Evolutionary conservation across 1,140 invertebrate genomes (phyloP).

Genomic region (Eupristina koningsbergeri): DNA sequence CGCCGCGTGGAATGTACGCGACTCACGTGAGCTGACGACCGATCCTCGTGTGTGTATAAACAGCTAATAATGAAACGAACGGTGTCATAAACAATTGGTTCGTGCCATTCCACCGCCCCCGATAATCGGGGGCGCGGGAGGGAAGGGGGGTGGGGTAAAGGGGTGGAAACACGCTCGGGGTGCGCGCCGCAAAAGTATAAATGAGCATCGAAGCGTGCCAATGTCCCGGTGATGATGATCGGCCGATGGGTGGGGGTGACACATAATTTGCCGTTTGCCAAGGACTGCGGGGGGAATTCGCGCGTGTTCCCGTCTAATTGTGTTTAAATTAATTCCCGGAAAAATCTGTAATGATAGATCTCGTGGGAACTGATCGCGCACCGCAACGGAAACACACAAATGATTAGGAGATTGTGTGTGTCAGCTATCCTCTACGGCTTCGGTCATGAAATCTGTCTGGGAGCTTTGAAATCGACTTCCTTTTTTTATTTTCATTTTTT

Average conservation of each 20-base stretch:
- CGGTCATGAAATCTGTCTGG: not conserved
- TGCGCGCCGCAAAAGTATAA: conserved; percentile 66
- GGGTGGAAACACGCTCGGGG: not conserved
- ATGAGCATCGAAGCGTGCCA: conserved; percentile 55
- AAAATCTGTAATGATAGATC: conserved; percentile 30
- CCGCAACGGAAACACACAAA: not conserved
- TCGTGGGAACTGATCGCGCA: not conserved
- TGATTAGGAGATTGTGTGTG: not conserved
- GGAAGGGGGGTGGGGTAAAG: not conserved
- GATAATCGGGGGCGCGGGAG: not conserved
- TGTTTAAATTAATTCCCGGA: conserved; percentile 14
- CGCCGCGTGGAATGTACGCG: conserved; percentile 55
- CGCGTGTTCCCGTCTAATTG: too few species aligned
- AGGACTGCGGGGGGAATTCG: not conserved
- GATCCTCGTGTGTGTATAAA: conserved; percentile 65
- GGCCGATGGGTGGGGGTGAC: conserved; percentile 57
- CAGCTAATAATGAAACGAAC: conserved; percentile 73
- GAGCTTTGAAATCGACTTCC: not conserved
- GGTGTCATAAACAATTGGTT: conserved; percentile 67
- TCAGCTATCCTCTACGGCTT: not conserved
- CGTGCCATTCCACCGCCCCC: not conserved
- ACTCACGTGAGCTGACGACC: conserved; percentile 56
- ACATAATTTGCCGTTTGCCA: too few species aligned
- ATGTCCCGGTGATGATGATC: too few species aligned
- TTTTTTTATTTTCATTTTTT: not conserved